Percentiles rank a stretch among this genome's conserved stretches.
Evolutionary conservation across 2,797 vertebrate species (phyloP).

Genomic region (Ptychadena robeensis): DNA sequence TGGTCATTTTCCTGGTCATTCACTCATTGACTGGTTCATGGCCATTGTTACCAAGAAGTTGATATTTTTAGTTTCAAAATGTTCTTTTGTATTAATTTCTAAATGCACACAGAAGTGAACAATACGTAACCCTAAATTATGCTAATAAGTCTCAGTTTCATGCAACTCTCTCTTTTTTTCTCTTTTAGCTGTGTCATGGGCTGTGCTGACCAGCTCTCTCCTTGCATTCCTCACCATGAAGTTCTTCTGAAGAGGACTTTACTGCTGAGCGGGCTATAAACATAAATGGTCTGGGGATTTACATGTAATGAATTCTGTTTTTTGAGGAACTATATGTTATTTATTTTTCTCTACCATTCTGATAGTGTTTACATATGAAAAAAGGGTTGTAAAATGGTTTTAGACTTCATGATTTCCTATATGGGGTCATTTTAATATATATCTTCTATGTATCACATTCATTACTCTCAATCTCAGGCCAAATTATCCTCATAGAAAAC

Average conservation of each 20-base stretch:
- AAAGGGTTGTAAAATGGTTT: not conserved
- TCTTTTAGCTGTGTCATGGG: conserved; percentile 23
- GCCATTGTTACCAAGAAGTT: no score
- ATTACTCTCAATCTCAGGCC: not conserved
- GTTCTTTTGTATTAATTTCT: no score
- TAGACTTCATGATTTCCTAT: not conserved
- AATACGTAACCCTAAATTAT: no score
- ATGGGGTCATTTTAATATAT: not conserved
- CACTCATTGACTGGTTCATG: no score
- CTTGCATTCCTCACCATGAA: conserved; percentile 13
- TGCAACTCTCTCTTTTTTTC: not conserved
- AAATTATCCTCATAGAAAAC: not conserved
- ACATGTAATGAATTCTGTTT: not conserved
- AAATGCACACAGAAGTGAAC: no score
- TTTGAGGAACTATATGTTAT: conserved; percentile 15
- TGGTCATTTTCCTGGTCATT: no score
- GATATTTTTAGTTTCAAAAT: no score
- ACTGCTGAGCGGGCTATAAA: not conserved
- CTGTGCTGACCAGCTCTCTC: conserved; percentile 1
- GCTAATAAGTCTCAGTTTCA: no score
- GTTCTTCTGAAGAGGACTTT: not conserved
- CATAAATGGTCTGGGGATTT: not conserved
- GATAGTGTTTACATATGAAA: not conserved
- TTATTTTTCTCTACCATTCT: conserved; percentile 31
- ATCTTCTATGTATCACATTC: not conserved